These are phyloP conservation scores for Piaya cayana DNA, from an alignment of 2,113 vertebrate species.

Conservation along the genomic window DNA sequence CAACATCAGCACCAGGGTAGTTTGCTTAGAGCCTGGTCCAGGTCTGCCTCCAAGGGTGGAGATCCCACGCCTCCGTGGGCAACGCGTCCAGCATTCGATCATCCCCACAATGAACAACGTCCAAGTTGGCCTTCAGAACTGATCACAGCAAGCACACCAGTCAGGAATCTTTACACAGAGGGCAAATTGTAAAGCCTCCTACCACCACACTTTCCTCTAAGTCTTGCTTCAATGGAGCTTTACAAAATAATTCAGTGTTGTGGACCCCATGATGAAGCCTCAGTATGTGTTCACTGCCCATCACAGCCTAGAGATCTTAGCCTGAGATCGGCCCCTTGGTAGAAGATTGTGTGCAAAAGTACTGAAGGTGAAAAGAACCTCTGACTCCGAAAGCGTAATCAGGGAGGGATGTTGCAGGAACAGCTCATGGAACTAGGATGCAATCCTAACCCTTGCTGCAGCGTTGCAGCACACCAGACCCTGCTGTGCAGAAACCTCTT, in stretches of 20 bases:
- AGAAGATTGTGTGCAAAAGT: not conserved
- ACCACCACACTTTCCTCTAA: not conserved
- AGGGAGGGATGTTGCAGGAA: not conserved
- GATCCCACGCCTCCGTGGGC: not conserved
- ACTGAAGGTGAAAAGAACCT: not conserved
- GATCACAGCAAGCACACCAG: not conserved
- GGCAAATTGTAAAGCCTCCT: not conserved
- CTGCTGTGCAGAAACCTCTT: not conserved
- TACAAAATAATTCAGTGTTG: not conserved
- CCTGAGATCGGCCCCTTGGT: not conserved
- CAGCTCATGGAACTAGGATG: not conserved
- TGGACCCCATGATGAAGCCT: not conserved
- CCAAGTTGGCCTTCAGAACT: not conserved
- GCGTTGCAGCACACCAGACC: not conserved
- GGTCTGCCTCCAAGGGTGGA: not conserved
- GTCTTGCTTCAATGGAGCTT: not conserved
- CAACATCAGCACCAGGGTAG: not conserved
- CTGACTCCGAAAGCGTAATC: not conserved
- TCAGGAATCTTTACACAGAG: not conserved
- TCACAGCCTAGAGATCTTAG: not conserved
- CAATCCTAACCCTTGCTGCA: not conserved
- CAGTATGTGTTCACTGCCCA: not conserved
- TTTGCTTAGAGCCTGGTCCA: not conserved
- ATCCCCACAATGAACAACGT: not conserved
- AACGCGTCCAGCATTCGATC: not conserved